These are phyloP conservation scores for Cheilosia pagana DNA, from an alignment of 2,888 invertebrate species.

Conservation along the genomic window DNA sequence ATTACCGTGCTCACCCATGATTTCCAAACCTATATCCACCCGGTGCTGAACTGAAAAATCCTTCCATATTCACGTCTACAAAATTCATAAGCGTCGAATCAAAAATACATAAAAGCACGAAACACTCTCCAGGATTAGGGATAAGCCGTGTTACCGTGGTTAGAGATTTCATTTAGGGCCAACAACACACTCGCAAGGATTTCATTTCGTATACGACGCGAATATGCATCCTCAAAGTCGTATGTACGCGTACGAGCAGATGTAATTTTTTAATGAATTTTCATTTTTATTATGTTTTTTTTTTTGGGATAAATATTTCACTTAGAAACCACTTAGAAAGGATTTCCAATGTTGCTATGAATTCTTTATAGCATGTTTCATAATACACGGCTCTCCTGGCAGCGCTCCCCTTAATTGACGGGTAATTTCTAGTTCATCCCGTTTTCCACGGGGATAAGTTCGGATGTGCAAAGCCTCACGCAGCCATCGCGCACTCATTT, in stretches of 20 bases:
- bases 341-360: slow-evolving; percentile 2
- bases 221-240: background rate
- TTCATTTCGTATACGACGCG: background rate
- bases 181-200: background rate
- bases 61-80: too few species aligned
- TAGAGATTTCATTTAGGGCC: background rate
- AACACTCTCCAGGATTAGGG: background rate
- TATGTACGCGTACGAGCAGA: background rate
- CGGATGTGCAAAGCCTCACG: slow-evolving; percentile 15
- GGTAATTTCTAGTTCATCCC: slow-evolving; percentile 48
- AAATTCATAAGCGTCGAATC: too few species aligned
- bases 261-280: background rate
- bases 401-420: slow-evolving; percentile 44
- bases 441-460: slow-evolving; percentile 36
- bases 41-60: too few species aligned
- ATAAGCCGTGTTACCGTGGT: background rate
- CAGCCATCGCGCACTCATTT: slow-evolving; percentile 16
- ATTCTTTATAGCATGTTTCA: background rate
- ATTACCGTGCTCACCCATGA: too few species aligned
- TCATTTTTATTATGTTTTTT: background rate
- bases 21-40: too few species aligned
- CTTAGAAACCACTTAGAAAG: background rate
- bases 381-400: background rate
- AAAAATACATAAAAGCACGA: background rate
- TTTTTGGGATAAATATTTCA: background rate